Base-by-base conservation (phyloP, 2,113 vertebrate species). In the Xenopus borealis region DNA sequence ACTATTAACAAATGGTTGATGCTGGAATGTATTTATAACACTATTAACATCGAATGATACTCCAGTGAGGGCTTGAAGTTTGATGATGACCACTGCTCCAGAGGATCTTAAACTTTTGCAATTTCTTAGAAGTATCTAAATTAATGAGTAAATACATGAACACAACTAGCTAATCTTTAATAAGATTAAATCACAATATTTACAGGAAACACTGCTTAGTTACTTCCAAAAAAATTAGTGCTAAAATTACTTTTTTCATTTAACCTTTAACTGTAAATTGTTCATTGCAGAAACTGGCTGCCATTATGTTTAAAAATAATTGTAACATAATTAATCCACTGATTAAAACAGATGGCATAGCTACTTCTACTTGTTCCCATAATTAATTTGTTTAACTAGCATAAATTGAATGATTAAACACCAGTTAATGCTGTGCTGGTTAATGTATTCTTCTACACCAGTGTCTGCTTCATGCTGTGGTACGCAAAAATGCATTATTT, bases 331-430 rank as follows among this genome's bases (percentile, higher is more conserved):
- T 76, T 69, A 76, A 76, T 70, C 59, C 47, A 44, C 66, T 76
- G 66, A 76, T 76, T 76, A 76, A 70, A 76, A 76, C 19, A 63
- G 50, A 76, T 70, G 59, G 50, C 30, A 47, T 27, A 58, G 50
- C 66, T 10, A 62, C 74, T 19, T 76, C 52, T 44, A 64, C 47
- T 70, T 44, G 19, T 70, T 69, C 52, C 27, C 30, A 57, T 76
- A 70, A 76, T 76, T 76, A 67, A 70, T 76, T 70, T 70, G 74
- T 69, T 76, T 76, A 64, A 70, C 74, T 76, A 76, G 50, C 66
- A 27, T 70, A 45, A 64, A 64, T 76, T 45, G 23, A 57, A 69
- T 64, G 47, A 63, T 70, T 69, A 76, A 62, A 70, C 46, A 70
- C 70, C 66, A 70, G 59, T 63, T 70, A 53, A 27, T 57, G 47